Conservation (phyloP, 2,113 vertebrate species). For the Mirounga angustirostris region DNA sequence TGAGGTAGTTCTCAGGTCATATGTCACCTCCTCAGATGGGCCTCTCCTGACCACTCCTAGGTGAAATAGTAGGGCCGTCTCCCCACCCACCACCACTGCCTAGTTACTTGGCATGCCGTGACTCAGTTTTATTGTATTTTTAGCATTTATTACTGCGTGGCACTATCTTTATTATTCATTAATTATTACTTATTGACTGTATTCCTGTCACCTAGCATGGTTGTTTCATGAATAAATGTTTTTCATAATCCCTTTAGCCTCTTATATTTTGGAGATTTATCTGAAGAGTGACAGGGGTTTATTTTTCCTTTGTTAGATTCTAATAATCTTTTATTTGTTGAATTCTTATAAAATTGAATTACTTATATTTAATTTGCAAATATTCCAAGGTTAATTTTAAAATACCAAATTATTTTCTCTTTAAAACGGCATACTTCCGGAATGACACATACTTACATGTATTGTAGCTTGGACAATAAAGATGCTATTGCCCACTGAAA, state of each 20-base stretch:
- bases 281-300: neutral
- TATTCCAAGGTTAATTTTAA: conserved; percentile 40
- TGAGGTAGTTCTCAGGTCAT: neutral
- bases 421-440: neutral
- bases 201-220: neutral
- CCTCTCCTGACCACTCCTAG: neutral
- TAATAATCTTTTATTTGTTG: conserved; percentile 42
- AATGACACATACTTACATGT: neutral
- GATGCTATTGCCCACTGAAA: neutral
- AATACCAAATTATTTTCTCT: conserved; percentile 52
- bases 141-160: neutral
- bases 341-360: conserved; percentile 47
- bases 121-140: neutral
- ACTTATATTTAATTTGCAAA: neutral
- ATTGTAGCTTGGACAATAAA: neutral
- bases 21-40: neutral
- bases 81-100: neutral
- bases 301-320: conserved; percentile 4
- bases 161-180: neutral
- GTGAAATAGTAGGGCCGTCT: neutral
- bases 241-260: conserved; percentile 13
- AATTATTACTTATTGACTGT: neutral
- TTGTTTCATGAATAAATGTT: conserved; percentile 13
- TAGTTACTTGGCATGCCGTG: neutral
- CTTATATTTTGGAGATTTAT: neutral